Evolutionary conservation across 2,888 invertebrate genomes (phyloP).

Genomic region (Mythimna impura): DNA sequence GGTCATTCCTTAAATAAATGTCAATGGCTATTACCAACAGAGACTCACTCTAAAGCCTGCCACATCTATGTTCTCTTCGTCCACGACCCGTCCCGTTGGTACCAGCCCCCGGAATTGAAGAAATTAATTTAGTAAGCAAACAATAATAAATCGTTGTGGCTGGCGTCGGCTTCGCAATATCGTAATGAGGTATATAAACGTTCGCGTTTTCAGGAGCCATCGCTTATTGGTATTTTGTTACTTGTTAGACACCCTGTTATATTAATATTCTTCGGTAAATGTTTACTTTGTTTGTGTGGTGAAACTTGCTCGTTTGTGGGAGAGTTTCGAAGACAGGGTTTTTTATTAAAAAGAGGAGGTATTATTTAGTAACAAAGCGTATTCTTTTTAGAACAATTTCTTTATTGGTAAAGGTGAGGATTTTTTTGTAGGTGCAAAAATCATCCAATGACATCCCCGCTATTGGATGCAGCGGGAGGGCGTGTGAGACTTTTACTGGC

Average conservation of each 20-base stretch:
- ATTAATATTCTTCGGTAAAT: constrained; percentile 25
- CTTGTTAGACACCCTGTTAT: constrained; percentile 42
- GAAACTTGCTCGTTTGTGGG: constrained; percentile 1
- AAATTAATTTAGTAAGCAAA: constrained; percentile 66
- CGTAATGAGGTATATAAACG: constrained; percentile 59
- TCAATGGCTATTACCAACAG: too few species aligned
- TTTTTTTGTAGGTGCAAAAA: neutral
- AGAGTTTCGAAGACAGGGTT: neutral
- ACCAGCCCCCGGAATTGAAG: constrained; percentile 53
- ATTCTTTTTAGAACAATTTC: neutral
- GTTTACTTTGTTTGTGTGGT: constrained; percentile 21
- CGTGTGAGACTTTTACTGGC: too few species aligned
- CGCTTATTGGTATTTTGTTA: constrained; percentile 53
- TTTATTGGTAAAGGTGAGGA: too few species aligned
- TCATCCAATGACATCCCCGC: too few species aligned
- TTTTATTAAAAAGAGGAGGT: neutral
- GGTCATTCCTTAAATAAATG: too few species aligned
- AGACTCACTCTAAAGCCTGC: too few species aligned
- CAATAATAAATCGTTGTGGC: constrained; percentile 63
- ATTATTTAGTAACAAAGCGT: neutral
- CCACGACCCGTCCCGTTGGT: constrained; percentile 37
- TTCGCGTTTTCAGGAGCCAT: constrained; percentile 50
- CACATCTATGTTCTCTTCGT: constrained; percentile 14
- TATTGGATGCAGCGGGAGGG: too few species aligned
- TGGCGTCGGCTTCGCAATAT: constrained; percentile 55